phyloP scores from a whole-genome alignment of 2,888 invertebrate genomes.

The Rotaria macrura region DNA sequence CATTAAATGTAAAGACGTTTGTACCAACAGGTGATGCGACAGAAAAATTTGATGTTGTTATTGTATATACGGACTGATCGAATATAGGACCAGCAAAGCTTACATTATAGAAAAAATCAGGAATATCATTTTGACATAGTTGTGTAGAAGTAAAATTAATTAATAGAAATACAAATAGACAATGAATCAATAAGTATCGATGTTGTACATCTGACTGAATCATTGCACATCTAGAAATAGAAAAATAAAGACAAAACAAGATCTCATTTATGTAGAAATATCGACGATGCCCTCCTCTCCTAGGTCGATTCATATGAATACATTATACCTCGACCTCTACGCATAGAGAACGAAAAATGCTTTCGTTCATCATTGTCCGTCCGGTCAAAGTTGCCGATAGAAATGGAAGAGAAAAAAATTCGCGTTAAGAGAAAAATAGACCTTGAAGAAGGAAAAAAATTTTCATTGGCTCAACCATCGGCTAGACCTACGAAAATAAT shows the following conservation, averaged over 20 bases:
- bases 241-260: neutral
- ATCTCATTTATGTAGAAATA: neutral
- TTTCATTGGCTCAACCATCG: neutral
- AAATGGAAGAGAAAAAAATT: neutral
- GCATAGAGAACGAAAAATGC: neutral
- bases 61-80: neutral
- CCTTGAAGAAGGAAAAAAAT: neutral
- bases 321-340: neutral
- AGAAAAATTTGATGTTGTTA: neutral
- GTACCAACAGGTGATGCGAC: neutral
- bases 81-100: neutral
- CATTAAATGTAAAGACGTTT: neutral
- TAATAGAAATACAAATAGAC: neutral
- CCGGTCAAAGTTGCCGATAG: neutral
- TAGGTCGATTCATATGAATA: neutral
- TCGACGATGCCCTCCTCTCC: neutral
- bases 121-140: neutral
- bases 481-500: neutral
- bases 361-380: neutral
- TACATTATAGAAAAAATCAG: neutral
- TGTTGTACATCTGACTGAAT: conserved; percentile 1
- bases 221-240: conserved; percentile 8
- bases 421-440: neutral
- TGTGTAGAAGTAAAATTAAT: neutral
- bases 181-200: neutral